Percentiles rank a stretch among this genome's conserved stretches.
Conservation (phyloP, 1,140 invertebrate species). For the Ptiloglossa arizonensis region DNA sequence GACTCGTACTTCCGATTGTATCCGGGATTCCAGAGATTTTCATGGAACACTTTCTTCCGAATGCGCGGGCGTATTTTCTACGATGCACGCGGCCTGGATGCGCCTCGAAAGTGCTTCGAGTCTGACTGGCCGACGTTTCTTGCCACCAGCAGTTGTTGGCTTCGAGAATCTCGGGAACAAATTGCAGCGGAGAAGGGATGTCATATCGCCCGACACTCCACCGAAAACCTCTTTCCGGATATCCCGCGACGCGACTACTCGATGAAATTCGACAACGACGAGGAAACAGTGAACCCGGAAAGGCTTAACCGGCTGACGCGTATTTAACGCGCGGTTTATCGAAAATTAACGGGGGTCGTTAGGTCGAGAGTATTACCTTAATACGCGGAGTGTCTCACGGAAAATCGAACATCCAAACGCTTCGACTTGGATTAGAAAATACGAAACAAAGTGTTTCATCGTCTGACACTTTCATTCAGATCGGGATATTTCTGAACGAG, state of each 20-base stretch:
- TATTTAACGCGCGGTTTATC: background rate
- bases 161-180: conserved; percentile 50
- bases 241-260: conserved; percentile 5
- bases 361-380: too few species aligned
- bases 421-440: too few species aligned
- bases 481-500: too few species aligned
- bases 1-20: conserved; percentile 45
- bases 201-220: conserved; percentile 44
- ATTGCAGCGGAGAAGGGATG: conserved; percentile 37
- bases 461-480: too few species aligned
- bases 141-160: conserved; percentile 50
- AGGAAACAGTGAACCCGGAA: background rate
- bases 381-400: too few species aligned
- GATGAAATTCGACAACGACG: background rate
- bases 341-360: too few species aligned
- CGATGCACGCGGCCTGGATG: conserved; percentile 12
- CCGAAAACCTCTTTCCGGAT: conserved; percentile 50
- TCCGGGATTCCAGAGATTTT: conserved; percentile 41
- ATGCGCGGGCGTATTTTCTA: conserved; percentile 3
- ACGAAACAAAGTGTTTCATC: too few species aligned
- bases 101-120: conserved; percentile 48
- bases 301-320: background rate
- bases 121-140: conserved; percentile 42
- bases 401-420: too few species aligned
- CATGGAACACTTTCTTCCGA: conserved; percentile 42